A percentile compares a stretch with the other conserved stretches of the same genome.
phyloP scores from a whole-genome alignment of 2,888 invertebrate species.

The Pinctada fucata region DNA sequence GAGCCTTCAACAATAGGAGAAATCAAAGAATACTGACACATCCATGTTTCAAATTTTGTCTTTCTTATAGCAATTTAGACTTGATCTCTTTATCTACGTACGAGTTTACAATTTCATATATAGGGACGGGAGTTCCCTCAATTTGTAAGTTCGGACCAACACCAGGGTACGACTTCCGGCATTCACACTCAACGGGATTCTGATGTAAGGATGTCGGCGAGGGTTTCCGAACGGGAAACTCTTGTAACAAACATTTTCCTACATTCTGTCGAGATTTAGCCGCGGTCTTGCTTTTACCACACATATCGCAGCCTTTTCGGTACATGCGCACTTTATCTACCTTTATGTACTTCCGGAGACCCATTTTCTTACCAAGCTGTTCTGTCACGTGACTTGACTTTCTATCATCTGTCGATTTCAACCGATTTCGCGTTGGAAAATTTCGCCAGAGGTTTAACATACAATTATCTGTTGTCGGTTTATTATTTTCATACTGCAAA shows the following conservation, averaged over 20 bases:
- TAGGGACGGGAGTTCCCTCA: slow-evolving; percentile 43
- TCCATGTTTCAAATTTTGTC: too few species aligned
- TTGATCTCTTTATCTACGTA: slow-evolving; percentile 8
- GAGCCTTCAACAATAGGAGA: too few species aligned
- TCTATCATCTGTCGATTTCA: neutral
- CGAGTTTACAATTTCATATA: slow-evolving; percentile 30
- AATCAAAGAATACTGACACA: too few species aligned
- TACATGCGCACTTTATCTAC: neutral
- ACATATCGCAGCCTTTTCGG: neutral
- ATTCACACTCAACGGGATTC: slow-evolving; percentile 50
- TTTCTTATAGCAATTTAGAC: too few species aligned
- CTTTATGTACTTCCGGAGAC: slow-evolving; percentile 1
- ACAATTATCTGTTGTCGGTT: neutral
- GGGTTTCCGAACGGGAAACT: slow-evolving; percentile 23
- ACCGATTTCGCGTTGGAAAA: neutral
- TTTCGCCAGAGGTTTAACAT: neutral
- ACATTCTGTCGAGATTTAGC: neutral
- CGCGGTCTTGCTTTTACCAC: neutral
- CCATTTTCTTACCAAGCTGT: neutral
- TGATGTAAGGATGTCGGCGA: neutral
- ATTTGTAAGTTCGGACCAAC: slow-evolving; percentile 34
- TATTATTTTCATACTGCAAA: neutral
- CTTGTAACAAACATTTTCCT: neutral
- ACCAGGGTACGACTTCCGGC: slow-evolving; percentile 35
- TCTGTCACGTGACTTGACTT: neutral